phyloP scores from a whole-genome alignment of 2,888 invertebrate genomes.

The Lucinisca nassula region DNA sequence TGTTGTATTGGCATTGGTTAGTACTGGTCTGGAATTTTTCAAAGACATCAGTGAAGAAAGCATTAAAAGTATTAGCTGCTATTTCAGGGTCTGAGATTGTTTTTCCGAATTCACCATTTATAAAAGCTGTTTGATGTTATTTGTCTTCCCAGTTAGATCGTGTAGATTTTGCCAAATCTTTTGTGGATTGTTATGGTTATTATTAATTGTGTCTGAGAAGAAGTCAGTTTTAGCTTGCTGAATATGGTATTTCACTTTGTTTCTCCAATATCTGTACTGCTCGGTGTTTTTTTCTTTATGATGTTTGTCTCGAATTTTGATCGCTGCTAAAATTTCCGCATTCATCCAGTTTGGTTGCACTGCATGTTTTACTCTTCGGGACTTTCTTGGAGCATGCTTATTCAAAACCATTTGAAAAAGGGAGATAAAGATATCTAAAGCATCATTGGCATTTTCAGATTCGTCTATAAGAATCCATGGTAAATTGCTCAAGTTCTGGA shows the following conservation, averaged over 20 bases:
- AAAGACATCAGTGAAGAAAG: background rate
- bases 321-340: background rate
- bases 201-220: too few relatives aligned
- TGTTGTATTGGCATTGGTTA: background rate
- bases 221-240: background rate
- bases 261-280: background rate
- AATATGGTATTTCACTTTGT: background rate
- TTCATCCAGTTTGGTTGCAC: background rate
- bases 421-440: background rate
- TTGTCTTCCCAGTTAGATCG: background rate
- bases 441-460: background rate
- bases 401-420: background rate
- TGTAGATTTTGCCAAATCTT: too few relatives aligned
- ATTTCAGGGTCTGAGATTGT: background rate
- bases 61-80: background rate
- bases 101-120: background rate
- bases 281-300: background rate
- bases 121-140: background rate
- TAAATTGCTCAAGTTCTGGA: background rate
- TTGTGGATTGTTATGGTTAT: background rate
- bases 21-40: background rate
- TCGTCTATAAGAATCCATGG: background rate
- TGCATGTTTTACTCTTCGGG: background rate
- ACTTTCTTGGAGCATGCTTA: too few relatives aligned
- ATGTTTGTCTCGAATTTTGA: too few relatives aligned